Percentiles rank a stretch among this genome's conserved stretches.
Conservation (phyloP, 2,797 vertebrate species). For the Pseudomugil gertrudae region DNA sequence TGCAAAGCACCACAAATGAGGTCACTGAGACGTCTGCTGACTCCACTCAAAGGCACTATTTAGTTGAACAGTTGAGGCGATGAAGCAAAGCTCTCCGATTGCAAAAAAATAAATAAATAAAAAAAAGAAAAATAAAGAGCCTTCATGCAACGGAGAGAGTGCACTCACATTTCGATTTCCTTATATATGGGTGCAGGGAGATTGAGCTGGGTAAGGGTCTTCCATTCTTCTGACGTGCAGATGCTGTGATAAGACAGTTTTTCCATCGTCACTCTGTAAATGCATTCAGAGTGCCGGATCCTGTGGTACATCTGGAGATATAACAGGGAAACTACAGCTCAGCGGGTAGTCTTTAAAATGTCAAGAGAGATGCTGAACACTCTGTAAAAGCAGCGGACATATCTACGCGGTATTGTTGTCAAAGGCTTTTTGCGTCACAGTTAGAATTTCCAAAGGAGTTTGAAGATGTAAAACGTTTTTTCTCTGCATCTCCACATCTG, state of each 20-base stretch:
- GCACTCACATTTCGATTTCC: conserved; percentile 92
- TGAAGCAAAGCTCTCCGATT: too few species aligned
- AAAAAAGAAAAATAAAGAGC: too few species aligned
- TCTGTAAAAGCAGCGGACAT: conserved; percentile 30
- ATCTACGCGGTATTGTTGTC: conserved; percentile 18
- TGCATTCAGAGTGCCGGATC: conserved; percentile 98
- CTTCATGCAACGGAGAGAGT: neutral
- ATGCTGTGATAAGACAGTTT: conserved; percentile 98
- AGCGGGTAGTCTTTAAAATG: conserved; percentile 40
- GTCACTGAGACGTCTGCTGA: conserved; percentile 40
- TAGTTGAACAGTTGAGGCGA: too few species aligned
- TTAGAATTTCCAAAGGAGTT: conserved; percentile 42
- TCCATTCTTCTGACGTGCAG: conserved; percentile 97
- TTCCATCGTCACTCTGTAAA: conserved; percentile 98
- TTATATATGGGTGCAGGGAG: conserved; percentile 91
- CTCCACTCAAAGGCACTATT: conserved; percentile 19
- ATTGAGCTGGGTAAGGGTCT: conserved; percentile 90
- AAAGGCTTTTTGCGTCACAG: conserved; percentile 35
- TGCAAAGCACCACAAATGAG: conserved; percentile 13
- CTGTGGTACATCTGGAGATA: conserved; percentile 94
- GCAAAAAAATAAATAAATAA: too few species aligned
- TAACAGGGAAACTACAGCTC: conserved; percentile 15
- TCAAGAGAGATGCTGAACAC: conserved; percentile 20
- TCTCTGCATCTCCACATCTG: conserved; percentile 58
- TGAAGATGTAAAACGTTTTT: conserved; percentile 32